These are phyloP conservation scores for Bombus superbus DNA, from an alignment of 1,140 invertebrate genomes.

Conservation along the genomic window DNA sequence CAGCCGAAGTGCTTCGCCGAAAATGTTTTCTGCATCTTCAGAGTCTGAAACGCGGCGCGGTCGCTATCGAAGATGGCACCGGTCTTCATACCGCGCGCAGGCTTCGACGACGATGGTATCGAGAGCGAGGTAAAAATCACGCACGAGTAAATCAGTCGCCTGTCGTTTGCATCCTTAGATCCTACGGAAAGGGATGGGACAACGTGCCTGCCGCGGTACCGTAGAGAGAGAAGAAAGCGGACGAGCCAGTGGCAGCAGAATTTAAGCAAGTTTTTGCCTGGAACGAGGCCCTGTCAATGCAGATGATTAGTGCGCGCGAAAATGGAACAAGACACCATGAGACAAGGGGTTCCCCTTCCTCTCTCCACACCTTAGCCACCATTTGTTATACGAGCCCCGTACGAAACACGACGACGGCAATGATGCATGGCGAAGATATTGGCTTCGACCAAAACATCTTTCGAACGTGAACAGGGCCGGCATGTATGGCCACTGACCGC, in stretches of 20 bases:
- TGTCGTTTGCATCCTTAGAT: constrained; percentile 76
- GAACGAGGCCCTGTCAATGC: constrained; percentile 74
- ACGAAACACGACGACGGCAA: constrained; percentile 70
- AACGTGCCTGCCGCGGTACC: constrained; percentile 17
- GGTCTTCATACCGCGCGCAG: constrained; percentile 23
- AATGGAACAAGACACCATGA: constrained; percentile 75
- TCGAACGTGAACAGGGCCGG: constrained; percentile 35
- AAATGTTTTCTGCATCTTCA: constrained; percentile 54
- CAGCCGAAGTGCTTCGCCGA: not conserved
- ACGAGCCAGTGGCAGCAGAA: constrained; percentile 70
- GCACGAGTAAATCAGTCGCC: constrained; percentile 76
- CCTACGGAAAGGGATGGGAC: constrained; percentile 25
- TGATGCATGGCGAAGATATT: constrained; percentile 71
- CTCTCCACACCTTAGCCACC: constrained; percentile 66
- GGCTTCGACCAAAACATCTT: constrained; percentile 65
- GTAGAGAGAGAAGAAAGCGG: constrained; percentile 39
- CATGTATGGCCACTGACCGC: constrained; percentile 20
- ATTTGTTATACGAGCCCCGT: constrained; percentile 72
- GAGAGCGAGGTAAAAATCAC: constrained; percentile 65
- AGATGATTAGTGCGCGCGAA: constrained; percentile 77
- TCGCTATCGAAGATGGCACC: constrained; percentile 36
- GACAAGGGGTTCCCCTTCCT: constrained; percentile 60
- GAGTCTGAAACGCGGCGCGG: not conserved
- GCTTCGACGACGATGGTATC: constrained; percentile 49
- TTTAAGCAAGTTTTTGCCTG: constrained; percentile 77